Conservation (phyloP, 2,888 invertebrate species). For the Hemaris fuciformis region DNA sequence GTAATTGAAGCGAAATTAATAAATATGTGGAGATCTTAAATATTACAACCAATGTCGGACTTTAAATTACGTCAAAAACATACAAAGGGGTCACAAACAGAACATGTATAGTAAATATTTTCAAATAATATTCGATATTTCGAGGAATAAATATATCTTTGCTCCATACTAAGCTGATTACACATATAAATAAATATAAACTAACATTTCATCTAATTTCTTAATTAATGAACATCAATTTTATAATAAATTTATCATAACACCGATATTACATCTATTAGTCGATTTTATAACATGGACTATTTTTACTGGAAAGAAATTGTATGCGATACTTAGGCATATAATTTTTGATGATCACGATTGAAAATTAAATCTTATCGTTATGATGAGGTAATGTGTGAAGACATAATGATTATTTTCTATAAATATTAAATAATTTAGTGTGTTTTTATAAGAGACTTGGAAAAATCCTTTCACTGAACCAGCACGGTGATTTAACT, state of each 20-base stretch:
- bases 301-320: background rate
- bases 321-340: background rate
- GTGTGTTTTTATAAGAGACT: background rate
- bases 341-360: background rate
- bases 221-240: constrained; percentile 8
- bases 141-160: constrained; percentile 6
- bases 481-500: background rate
- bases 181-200: constrained; percentile 1
- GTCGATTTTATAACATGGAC: background rate
- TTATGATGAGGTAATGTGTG: background rate
- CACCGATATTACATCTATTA: constrained; percentile 1
- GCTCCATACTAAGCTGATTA: constrained; percentile 2
- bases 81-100: background rate
- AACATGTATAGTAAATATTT: background rate
- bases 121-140: background rate
- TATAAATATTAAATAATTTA: background rate
- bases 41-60: background rate
- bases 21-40: no score
- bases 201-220: background rate
- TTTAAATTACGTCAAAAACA: background rate
- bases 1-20: no score
- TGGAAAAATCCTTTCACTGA: background rate
- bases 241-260: background rate
- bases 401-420: background rate
- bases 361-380: background rate